Percentiles rank a stretch among this genome's conserved stretches.
Conservation (phyloP, 2,113 vertebrate species). For the Hylia prasina region DNA sequence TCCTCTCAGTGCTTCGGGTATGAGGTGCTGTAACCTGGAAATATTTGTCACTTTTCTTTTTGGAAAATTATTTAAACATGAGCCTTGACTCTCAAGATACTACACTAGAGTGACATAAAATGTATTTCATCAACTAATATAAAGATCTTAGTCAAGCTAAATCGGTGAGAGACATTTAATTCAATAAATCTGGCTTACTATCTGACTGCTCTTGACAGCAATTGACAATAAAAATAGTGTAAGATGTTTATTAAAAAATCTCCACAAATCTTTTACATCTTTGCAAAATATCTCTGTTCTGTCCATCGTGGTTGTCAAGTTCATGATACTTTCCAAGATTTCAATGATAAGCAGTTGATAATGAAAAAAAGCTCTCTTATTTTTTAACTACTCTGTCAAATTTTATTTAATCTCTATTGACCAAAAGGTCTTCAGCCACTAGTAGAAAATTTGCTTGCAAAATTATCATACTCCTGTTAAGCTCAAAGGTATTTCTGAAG, state of each 20-base stretch:
- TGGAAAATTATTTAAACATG: neutral
- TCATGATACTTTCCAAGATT: neutral
- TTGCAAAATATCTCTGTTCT: neutral
- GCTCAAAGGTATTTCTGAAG: neutral
- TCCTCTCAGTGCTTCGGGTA: neutral
- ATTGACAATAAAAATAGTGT: neutral
- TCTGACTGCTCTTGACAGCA: neutral
- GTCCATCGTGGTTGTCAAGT: neutral
- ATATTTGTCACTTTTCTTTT: neutral
- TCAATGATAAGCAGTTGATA: neutral
- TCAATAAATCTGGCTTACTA: neutral
- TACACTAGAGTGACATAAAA: neutral
- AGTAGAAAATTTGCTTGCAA: neutral
- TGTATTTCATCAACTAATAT: neutral
- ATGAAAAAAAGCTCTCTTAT: neutral
- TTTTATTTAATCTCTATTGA: neutral
- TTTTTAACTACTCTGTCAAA: neutral
- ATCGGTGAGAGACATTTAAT: neutral
- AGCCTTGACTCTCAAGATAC: neutral
- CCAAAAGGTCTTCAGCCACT: neutral
- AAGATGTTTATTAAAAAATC: neutral
- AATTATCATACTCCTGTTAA: neutral
- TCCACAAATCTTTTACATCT: neutral
- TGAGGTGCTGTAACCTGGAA: neutral
- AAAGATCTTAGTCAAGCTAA: neutral